phyloP scores from a whole-genome alignment of 2,888 invertebrate genomes.

The Thecocarcelia acutangulata region DNA sequence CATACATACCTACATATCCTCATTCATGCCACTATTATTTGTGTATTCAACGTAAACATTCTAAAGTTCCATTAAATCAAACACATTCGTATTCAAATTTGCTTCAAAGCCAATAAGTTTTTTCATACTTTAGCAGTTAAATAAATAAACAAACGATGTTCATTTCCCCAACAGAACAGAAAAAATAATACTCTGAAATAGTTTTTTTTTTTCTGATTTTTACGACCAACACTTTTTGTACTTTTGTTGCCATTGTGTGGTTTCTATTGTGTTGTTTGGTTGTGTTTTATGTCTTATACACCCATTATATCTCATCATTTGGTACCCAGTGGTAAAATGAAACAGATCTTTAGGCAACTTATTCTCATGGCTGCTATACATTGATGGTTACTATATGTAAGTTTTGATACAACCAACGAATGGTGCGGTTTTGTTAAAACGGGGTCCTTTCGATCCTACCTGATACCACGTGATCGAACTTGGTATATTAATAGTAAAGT shows the following conservation, averaged over 20 bases:
- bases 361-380: no score
- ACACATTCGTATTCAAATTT: constrained; percentile 33
- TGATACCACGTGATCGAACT: no score
- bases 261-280: constrained; percentile 19
- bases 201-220: constrained; percentile 4
- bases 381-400: no score
- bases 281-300: constrained; percentile 23
- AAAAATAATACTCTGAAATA: not conserved
- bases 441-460: no score
- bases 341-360: not conserved
- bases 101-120: constrained; percentile 20
- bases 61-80: constrained; percentile 24
- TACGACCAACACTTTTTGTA: constrained; percentile 20
- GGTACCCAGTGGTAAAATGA: not conserved
- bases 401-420: no score
- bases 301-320: constrained; percentile 36
- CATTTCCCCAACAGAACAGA: not conserved
- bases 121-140: constrained; percentile 24
- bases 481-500: no score
- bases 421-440: no score
- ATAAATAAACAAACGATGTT: constrained; percentile 29
- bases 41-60: constrained; percentile 14
- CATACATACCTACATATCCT: not conserved
- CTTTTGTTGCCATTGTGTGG: constrained; percentile 11
- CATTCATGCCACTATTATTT: no score